Evolutionary conservation across 2,797 vertebrate species (phyloP).

Genomic region (Sebastes taczanowskii): DNA sequence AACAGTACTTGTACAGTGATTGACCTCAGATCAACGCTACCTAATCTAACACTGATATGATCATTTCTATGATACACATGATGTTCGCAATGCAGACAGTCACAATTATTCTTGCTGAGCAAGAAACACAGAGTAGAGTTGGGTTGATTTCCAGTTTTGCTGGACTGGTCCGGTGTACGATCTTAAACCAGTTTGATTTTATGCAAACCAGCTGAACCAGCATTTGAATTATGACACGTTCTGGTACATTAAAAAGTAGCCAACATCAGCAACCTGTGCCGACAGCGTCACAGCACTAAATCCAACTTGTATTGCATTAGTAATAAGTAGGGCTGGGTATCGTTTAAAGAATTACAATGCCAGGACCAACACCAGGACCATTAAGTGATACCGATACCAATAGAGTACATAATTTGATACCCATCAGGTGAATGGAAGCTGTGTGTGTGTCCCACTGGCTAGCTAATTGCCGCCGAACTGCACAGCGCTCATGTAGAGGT

Average conservation of each 20-base stretch:
- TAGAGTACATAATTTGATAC: too few species aligned
- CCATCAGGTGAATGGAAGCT: too few species aligned
- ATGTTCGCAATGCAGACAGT: background rate
- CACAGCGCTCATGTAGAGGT: too few species aligned
- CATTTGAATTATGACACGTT: background rate
- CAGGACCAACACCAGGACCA: too few species aligned
- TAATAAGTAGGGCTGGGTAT: background rate
- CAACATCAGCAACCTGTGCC: background rate
- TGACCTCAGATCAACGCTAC: background rate
- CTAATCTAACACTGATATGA: background rate
- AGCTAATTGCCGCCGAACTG: too few species aligned
- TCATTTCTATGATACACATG: background rate
- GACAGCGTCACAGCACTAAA: background rate
- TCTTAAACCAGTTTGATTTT: background rate
- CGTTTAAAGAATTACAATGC: too few species aligned
- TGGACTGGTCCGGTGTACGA: background rate
- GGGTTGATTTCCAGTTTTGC: background rate
- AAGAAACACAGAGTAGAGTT: background rate
- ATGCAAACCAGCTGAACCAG: background rate
- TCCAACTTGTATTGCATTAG: background rate
- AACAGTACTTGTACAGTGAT: background rate
- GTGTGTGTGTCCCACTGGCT: too few species aligned
- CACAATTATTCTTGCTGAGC: background rate
- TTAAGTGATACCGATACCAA: too few species aligned
- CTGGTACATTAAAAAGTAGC: background rate